phyloP scores from a whole-genome alignment of 2,888 invertebrate species.

The Protonemura montana region DNA sequence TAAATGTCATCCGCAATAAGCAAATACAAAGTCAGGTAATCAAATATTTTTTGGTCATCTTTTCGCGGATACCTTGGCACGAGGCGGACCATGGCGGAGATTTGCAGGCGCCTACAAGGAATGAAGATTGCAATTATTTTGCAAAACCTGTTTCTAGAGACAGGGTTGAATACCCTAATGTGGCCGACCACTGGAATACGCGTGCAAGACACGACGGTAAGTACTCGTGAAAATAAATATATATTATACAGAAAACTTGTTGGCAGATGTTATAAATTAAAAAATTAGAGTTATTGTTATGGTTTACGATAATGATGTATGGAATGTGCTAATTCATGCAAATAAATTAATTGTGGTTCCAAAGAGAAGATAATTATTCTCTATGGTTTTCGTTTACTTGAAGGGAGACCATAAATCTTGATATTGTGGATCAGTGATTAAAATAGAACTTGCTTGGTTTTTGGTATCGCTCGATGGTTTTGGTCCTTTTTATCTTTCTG shows the following conservation, averaged over 20 bases:
- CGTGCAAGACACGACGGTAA: not conserved
- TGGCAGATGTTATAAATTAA: not conserved
- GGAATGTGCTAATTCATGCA: not conserved
- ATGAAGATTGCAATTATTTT: not conserved
- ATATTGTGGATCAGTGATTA: too few species aligned
- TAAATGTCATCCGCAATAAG: too few species aligned
- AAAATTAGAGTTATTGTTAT: not conserved
- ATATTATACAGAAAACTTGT: not conserved
- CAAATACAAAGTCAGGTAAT: too few species aligned
- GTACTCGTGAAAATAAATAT: not conserved
- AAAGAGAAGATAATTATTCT: not conserved
- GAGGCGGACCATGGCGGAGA: too few species aligned
- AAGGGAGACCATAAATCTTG: too few species aligned
- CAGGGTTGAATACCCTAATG: constrained; percentile 27
- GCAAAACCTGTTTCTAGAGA: constrained; percentile 14
- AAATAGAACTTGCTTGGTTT: too few species aligned
- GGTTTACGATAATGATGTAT: not conserved
- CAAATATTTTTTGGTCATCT: too few species aligned
- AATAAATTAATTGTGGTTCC: not conserved
- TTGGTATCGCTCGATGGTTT: too few species aligned
- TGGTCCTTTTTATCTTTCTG: too few species aligned
- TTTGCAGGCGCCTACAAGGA: not conserved
- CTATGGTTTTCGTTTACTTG: too few species aligned
- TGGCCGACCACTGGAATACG: not conserved
- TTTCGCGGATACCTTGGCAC: too few species aligned